These are phyloP conservation scores for Dasysyrphus tricinctus DNA, from an alignment of 2,888 invertebrate genomes.

Conservation along the genomic window DNA sequence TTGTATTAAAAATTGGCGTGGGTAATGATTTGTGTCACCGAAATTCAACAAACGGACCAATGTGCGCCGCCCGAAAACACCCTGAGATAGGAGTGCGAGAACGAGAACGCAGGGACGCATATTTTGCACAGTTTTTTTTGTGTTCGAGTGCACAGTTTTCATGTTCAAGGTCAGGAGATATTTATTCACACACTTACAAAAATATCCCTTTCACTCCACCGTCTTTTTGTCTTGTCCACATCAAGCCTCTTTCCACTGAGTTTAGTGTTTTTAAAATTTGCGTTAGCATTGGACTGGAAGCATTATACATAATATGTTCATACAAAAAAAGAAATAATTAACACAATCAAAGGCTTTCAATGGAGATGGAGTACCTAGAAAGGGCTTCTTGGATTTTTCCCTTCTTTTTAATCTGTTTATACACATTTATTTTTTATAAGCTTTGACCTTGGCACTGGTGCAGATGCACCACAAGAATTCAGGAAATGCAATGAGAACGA, in stretches of 20 bases:
- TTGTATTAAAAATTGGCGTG: too few relatives aligned
- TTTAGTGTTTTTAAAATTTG: neutral
- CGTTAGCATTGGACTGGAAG: neutral
- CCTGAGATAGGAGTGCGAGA: neutral
- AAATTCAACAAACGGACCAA: too few relatives aligned
- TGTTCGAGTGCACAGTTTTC: conserved; percentile 45
- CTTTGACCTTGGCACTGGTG: neutral
- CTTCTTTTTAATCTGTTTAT: neutral
- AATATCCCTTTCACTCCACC: conserved; percentile 51
- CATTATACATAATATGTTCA: neutral
- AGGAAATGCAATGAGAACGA: neutral
- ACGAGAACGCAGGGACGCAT: conserved; percentile 21
- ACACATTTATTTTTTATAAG: neutral
- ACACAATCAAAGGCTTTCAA: neutral
- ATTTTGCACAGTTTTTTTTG: conserved; percentile 24
- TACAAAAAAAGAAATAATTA: neutral
- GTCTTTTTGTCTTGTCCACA: neutral
- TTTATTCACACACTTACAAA: conserved; percentile 68
- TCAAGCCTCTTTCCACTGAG: neutral
- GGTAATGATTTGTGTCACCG: too few relatives aligned
- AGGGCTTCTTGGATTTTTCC: neutral
- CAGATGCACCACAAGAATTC: neutral
- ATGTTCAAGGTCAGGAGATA: conserved; percentile 70
- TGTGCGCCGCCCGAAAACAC: neutral
- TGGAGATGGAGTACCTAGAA: neutral